Conservation (phyloP, 64 coral and sea anemone species). For the Acropora tenuis region DNA sequence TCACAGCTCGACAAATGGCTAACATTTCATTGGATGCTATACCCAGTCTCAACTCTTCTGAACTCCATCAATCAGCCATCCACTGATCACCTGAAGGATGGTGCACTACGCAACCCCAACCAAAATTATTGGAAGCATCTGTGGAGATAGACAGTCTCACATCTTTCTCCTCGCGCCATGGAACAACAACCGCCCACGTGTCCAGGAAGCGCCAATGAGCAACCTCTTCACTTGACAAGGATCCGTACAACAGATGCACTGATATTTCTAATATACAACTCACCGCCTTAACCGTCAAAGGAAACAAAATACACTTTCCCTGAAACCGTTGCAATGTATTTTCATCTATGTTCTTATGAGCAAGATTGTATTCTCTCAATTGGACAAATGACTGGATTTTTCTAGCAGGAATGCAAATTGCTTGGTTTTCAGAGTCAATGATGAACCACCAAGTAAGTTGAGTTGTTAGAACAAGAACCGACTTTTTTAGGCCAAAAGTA, state of each 20-base stretch:
- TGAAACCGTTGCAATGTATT: slow-evolving; percentile 53
- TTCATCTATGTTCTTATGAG: neutral
- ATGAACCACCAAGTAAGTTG: slow-evolving; percentile 50
- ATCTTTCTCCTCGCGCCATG: slow-evolving; percentile 50
- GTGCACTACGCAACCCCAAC: slow-evolving; percentile 3
- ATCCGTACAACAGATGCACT: slow-evolving; percentile 37
- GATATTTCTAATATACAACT: slow-evolving; percentile 60
- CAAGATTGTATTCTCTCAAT: neutral
- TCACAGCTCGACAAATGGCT: neutral
- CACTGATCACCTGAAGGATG: neutral
- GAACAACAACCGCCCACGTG: neutral
- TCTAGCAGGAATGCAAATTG: slow-evolving; percentile 33
- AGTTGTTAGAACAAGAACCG: slow-evolving; percentile 39
- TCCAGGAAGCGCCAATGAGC: slow-evolving; percentile 13
- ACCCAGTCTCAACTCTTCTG: neutral
- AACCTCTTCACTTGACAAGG: slow-evolving; percentile 8
- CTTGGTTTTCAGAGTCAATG: slow-evolving; percentile 31
- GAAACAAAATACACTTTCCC: slow-evolving; percentile 69
- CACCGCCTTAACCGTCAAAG: slow-evolving; percentile 40
- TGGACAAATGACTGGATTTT: slow-evolving; percentile 14
- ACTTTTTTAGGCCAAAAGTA: slow-evolving; percentile 51
- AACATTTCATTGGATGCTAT: slow-evolving; percentile 30
- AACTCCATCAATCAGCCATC: neutral
- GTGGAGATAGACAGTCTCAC: slow-evolving; percentile 31
- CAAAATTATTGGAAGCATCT: slow-evolving; percentile 44